These are phyloP conservation scores for Phenganax stokvisi DNA, from an alignment of 92 coral and sea anemone species.

Conservation along the genomic window DNA sequence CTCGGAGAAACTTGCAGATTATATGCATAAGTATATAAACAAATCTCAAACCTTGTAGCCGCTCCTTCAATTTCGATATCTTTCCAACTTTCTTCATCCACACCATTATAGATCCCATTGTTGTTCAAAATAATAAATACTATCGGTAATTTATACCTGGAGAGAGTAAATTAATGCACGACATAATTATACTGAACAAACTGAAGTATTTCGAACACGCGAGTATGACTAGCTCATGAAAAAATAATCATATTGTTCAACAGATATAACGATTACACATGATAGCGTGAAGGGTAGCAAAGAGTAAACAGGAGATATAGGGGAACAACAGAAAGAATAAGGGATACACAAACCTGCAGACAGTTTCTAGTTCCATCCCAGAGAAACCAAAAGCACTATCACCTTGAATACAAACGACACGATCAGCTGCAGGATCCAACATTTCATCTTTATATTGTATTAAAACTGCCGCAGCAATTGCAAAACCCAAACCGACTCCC, in stretches of 20 bases:
- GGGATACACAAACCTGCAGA: constrained; percentile 58
- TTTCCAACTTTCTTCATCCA: constrained; percentile 77
- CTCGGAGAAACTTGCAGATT: too few species aligned
- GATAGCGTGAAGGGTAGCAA: not conserved
- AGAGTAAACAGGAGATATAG: not conserved
- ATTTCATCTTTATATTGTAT: constrained; percentile 49
- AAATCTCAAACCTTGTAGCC: constrained; percentile 50
- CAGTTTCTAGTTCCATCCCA: constrained; percentile 97
- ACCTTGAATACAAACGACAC: constrained; percentile 95
- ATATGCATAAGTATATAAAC: not conserved
- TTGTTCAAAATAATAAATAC: constrained; percentile 82
- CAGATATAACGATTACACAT: too few species aligned
- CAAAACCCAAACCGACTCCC: constrained; percentile 96
- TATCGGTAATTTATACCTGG: constrained; percentile 83
- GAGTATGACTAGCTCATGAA: too few species aligned
- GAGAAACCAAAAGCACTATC: constrained; percentile 99
- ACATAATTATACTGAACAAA: not conserved
- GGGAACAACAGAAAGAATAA: not conserved
- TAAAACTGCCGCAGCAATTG: constrained; percentile 84
- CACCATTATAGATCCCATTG: constrained; percentile 82
- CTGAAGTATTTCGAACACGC: too few species aligned
- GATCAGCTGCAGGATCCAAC: constrained; percentile 47
- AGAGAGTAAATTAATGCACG: not conserved
- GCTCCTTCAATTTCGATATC: constrained; percentile 56
- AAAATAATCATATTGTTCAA: too few species aligned